Evolutionary conservation across 1,140 invertebrate species (phyloP).

Genomic region (Berghia stephanieae): DNA sequence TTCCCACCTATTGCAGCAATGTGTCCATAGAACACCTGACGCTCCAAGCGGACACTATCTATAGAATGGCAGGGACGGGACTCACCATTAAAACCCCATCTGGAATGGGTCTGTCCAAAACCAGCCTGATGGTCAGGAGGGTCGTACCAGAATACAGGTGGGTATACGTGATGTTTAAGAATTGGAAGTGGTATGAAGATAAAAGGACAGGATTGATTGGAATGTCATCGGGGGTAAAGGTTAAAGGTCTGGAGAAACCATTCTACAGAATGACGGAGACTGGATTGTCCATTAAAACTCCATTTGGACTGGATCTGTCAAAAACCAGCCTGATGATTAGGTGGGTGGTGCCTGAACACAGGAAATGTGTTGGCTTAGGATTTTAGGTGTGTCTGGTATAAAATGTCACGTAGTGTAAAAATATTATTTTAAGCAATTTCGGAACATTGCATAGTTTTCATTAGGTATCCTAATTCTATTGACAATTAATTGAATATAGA

Average conservation of each 20-base stretch:
- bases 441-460: too few species aligned
- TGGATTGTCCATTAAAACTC: constrained; percentile 32
- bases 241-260: constrained; percentile 28
- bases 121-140: constrained; percentile 37
- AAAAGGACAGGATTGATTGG: too few species aligned
- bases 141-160: constrained; percentile 41
- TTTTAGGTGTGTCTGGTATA: too few species aligned
- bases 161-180: too few species aligned
- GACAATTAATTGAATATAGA: too few species aligned
- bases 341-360: constrained; percentile 39
- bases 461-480: too few species aligned
- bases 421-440: too few species aligned
- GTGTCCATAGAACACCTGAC: constrained; percentile 35
- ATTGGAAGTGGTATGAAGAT: too few species aligned
- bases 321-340: constrained; percentile 37
- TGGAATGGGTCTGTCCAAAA: constrained; percentile 22
- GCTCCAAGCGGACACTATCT: constrained; percentile 30
- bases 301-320: constrained; percentile 1
- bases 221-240: too few species aligned
- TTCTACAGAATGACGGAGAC: constrained; percentile 24
- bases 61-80: constrained; percentile 27
- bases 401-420: too few species aligned
- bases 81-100: constrained; percentile 33
- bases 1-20: constrained; percentile 26
- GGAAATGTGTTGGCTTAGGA: too few species aligned